Evolutionary conservation across 2,888 invertebrate species (phyloP).

Genomic region (Deladenus siricidicola): DNA sequence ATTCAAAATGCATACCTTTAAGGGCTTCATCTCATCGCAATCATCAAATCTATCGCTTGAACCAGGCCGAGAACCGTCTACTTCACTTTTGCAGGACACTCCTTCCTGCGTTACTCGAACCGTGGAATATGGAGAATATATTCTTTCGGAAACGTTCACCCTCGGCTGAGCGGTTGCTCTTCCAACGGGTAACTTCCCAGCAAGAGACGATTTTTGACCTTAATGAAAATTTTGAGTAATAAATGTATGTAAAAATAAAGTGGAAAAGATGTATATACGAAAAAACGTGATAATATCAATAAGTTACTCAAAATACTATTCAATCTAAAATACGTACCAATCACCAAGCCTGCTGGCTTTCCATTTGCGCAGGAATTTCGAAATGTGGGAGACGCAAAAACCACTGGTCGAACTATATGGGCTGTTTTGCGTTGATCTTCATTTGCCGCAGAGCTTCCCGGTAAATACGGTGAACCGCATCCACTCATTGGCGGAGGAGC

Average conservation of each 20-base stretch:
- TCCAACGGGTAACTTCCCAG: constrained; percentile 44
- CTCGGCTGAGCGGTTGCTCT: constrained; percentile 48
- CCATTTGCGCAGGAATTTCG: constrained; percentile 7
- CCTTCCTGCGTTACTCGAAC: constrained; percentile 9
- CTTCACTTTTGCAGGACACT: constrained; percentile 11
- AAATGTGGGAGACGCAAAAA: constrained; percentile 36
- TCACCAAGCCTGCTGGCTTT: constrained; percentile 6
- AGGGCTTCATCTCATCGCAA: constrained; percentile 4
- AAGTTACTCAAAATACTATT: not conserved
- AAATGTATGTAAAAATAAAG: not conserved
- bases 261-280: not conserved
- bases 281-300: not conserved
- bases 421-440: constrained; percentile 19
- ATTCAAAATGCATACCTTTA: not conserved
- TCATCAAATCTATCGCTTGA: not conserved
- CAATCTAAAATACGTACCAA: not conserved
- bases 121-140: constrained; percentile 22
- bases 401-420: constrained; percentile 37
- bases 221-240: not conserved
- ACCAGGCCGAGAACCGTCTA: no score
- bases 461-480: not conserved
- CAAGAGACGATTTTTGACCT: constrained; percentile 14
- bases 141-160: constrained; percentile 45
- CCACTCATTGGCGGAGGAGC: constrained; percentile 25
- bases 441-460: not conserved